Conservation (phyloP, 2,113 vertebrate species). For the Mohoua ochrocephala region DNA sequence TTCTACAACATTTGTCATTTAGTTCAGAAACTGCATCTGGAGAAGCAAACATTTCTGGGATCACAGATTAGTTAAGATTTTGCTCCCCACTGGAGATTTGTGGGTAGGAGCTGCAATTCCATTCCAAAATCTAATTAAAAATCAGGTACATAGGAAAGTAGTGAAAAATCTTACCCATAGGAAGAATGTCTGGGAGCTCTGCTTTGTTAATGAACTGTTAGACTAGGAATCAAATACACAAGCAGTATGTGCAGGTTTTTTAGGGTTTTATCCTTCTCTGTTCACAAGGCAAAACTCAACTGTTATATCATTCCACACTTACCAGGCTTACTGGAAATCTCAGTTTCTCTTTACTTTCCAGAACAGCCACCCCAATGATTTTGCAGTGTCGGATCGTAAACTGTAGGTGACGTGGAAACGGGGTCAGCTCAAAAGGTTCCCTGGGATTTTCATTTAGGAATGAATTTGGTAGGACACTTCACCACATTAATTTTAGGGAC, state of each 20-base stretch:
- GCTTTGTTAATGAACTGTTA: conserved; percentile 45
- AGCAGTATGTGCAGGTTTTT: background rate
- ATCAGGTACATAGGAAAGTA: background rate
- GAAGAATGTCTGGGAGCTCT: conserved; percentile 22
- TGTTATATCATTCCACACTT: background rate
- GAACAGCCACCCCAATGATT: background rate
- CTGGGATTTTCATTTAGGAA: conserved; percentile 10
- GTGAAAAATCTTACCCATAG: background rate
- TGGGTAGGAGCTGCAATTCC: background rate
- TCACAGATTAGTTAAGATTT: conserved; percentile 35
- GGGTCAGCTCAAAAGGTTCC: background rate
- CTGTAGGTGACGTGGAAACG: background rate
- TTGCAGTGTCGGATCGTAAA: background rate
- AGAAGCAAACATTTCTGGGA: conserved; percentile 9
- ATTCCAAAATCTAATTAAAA: conserved; percentile 49
- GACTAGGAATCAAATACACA: conserved; percentile 4
- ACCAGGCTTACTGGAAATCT: background rate
- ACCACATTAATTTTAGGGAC: background rate
- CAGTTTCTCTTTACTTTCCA: background rate
- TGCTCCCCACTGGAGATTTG: conserved; percentile 17
- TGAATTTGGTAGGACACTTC: background rate
- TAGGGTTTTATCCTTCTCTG: background rate
- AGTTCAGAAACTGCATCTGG: conserved; percentile 20
- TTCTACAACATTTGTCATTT: background rate
- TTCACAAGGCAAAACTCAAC: background rate